Conservation (phyloP, 2,797 vertebrate genomes). For the Heteromormyrus szaboi region DNA sequence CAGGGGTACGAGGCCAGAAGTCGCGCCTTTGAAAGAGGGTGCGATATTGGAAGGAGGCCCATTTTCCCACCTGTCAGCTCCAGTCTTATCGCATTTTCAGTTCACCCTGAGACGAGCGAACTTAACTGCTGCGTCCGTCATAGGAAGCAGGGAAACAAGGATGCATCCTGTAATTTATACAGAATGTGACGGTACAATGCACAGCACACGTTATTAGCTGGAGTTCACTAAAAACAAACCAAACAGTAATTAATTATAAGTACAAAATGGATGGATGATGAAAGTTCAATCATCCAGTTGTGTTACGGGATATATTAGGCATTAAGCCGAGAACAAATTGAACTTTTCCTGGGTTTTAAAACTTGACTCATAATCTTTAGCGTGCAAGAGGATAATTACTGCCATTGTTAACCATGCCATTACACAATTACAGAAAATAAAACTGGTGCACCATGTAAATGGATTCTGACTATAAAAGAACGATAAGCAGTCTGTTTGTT, state of each 20-base stretch:
- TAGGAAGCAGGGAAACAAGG: not conserved
- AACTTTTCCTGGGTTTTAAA: not conserved
- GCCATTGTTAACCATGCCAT: not conserved
- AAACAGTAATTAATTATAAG: not conserved
- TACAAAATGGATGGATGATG: not conserved
- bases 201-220: not conserved
- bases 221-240: not conserved
- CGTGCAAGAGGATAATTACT: not conserved
- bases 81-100: not conserved
- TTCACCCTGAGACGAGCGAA: not conserved
- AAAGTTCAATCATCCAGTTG: constrained; percentile 1
- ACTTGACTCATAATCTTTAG: not conserved
- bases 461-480: not conserved
- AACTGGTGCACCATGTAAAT: not conserved
- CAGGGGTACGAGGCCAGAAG: not conserved
- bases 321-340: not conserved
- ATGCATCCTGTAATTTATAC: not conserved
- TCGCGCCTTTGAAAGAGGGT: not conserved
- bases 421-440: not conserved
- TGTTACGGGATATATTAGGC: not conserved
- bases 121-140: not conserved
- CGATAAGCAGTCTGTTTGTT: not conserved
- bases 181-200: not conserved
- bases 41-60: not conserved
- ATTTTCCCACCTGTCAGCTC: constrained; percentile 5